Conservation (phyloP, 2,797 vertebrate genomes). For the Myotis daubentonii region DNA sequence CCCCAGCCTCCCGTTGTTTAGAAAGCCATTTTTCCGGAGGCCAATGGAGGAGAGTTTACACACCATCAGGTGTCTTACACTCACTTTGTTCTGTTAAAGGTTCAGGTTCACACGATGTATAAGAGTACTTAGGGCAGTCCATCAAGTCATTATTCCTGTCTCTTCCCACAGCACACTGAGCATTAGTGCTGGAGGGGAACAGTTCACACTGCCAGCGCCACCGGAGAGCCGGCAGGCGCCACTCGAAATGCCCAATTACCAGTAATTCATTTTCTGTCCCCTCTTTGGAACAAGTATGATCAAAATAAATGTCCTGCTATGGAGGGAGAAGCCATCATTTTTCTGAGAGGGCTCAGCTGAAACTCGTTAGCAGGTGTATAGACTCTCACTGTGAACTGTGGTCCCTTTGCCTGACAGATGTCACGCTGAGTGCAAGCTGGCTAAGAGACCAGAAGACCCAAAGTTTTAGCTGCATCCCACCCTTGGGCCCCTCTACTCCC, state of each 20-base stretch:
- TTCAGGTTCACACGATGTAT: not conserved
- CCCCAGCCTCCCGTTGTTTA: not conserved
- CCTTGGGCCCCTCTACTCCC: not conserved
- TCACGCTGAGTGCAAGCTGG: not conserved
- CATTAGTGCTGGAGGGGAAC: not conserved
- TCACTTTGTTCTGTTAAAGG: conserved; percentile 10
- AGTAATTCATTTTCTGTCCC: conserved; percentile 11
- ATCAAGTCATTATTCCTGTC: not conserved
- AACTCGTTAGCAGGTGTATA: conserved; percentile 9
- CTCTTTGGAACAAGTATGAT: conserved; percentile 61
- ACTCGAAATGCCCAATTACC: conserved; percentile 63
- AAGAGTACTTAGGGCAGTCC: not conserved
- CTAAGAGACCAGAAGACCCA: not conserved
- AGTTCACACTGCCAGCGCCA: not conserved
- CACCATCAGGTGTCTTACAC: not conserved
- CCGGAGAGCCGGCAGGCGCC: not conserved
- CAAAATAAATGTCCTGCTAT: conserved; percentile 59
- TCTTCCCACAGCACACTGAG: not conserved
- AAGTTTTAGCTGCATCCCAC: not conserved
- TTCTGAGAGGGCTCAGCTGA: conserved; percentile 53
- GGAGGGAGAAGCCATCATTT: not conserved
- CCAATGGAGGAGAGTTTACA: not conserved
- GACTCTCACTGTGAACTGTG: not conserved
- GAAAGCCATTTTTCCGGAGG: not conserved
- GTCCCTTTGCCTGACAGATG: not conserved